phyloP scores from a whole-genome alignment of 2,888 invertebrate species.

The Mesoligia furuncula region DNA sequence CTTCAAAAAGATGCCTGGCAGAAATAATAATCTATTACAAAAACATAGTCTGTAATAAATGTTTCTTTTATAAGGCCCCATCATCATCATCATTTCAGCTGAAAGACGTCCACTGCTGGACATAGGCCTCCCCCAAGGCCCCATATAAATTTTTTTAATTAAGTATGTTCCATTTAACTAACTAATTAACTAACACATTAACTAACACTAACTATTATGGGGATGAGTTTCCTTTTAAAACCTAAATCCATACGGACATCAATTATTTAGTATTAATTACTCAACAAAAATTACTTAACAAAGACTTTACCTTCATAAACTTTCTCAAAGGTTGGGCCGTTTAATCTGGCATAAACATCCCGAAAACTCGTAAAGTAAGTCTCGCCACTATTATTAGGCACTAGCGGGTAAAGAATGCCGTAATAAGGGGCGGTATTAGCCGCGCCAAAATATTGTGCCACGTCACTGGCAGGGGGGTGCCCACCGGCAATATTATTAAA shows the following conservation, averaged over 20 bases:
- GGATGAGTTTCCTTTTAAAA: no score
- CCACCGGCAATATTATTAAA: slow-evolving; percentile 86
- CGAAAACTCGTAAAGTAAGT: slow-evolving; percentile 84
- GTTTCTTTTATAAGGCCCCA: neutral
- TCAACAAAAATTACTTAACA: slow-evolving; percentile 13
- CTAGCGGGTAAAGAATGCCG: slow-evolving; percentile 83
- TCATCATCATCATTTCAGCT: no score
- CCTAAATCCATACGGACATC: no score
- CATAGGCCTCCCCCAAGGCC: no score
- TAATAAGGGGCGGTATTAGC: slow-evolving; percentile 82
- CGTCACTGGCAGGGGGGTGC: slow-evolving; percentile 76
- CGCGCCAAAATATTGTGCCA: slow-evolving; percentile 83
- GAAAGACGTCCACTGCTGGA: no score
- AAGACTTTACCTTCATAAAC: slow-evolving; percentile 55
- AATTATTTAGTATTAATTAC: slow-evolving; percentile 10
- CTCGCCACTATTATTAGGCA: slow-evolving; percentile 82
- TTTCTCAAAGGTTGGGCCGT: slow-evolving; percentile 62
- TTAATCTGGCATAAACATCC: slow-evolving; percentile 80
- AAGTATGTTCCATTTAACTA: neutral
- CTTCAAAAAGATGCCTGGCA: neutral
- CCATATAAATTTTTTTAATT: no score
- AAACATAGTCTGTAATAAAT: neutral
- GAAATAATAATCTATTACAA: neutral
- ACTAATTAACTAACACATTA: no score
- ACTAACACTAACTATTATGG: no score